A percentile compares a stretch with the other conserved stretches of the same genome.
These are phyloP conservation scores for Thripadectes ignobilis DNA, from an alignment of 2,797 vertebrate species.

Conservation along the genomic window DNA sequence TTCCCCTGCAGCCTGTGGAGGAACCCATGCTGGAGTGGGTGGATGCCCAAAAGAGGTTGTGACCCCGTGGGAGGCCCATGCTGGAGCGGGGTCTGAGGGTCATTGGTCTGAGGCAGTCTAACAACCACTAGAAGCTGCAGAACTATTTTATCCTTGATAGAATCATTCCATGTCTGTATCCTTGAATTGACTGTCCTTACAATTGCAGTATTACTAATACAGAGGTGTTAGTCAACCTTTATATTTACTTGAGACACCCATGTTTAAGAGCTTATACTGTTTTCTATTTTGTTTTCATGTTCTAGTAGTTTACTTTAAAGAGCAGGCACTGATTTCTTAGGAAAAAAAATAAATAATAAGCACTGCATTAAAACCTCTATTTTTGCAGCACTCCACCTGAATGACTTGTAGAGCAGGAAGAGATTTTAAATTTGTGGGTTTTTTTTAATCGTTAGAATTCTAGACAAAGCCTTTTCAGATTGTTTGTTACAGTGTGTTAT, in stretches of 20 bases:
- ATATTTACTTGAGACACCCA: not conserved
- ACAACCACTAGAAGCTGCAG: not conserved
- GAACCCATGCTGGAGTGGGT: not conserved
- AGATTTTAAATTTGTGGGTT: not conserved
- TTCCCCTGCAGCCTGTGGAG: not conserved
- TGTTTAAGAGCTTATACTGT: not conserved
- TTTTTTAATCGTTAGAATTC: not conserved
- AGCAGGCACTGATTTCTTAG: not conserved
- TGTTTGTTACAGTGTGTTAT: not conserved
- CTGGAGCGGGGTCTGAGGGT: not conserved
- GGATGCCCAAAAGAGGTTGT: not conserved
- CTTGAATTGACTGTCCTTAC: not conserved
- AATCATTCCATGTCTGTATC: not conserved
- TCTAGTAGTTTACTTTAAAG: not conserved
- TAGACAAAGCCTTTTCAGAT: not conserved
- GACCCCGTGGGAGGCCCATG: not conserved
- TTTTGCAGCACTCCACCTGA: not conserved
- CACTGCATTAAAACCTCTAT: not conserved
- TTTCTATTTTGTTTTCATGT: not conserved
- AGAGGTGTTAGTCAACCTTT: not conserved
- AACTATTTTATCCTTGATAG: not conserved
- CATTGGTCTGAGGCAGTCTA: not conserved
- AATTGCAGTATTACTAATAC: not conserved
- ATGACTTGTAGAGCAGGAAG: rapidly evolving
- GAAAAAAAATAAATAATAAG: not conserved